Conservation (phyloP, 2,888 invertebrate species). For the Coenonympha glycerion region DNA sequence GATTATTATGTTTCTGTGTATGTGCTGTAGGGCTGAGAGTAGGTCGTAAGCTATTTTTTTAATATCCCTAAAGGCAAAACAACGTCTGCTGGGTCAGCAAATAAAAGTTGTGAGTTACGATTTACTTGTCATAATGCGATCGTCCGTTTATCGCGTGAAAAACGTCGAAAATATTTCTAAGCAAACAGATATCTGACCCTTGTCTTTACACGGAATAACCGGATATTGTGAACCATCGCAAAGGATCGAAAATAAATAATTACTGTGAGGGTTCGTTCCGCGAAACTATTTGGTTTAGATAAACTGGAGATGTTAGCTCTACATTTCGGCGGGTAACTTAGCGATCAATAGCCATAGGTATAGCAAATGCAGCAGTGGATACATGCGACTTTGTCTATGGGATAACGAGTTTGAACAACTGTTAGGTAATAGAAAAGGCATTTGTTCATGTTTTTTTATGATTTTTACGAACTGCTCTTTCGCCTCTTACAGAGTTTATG, state of each 20-base stretch:
- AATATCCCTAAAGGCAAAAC: too few species aligned
- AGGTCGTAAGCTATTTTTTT: too few species aligned
- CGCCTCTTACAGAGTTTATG: too few species aligned
- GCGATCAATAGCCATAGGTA: slow-evolving; percentile 37
- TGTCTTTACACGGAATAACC: slow-evolving; percentile 14
- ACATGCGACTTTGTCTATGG: neutral
- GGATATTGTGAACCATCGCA: slow-evolving; percentile 35
- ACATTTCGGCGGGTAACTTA: slow-evolving; percentile 63
- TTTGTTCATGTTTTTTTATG: too few species aligned
- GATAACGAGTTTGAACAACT: neutral
- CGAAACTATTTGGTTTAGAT: slow-evolving; percentile 68
- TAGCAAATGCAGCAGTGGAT: neutral
- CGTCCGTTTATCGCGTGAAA: neutral
- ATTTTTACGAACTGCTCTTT: too few species aligned
- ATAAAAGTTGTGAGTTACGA: neutral
- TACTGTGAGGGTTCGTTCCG: slow-evolving; percentile 53
- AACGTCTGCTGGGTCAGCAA: too few species aligned
- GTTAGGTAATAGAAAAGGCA: too few species aligned
- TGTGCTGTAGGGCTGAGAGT: too few species aligned
- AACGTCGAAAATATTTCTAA: slow-evolving; percentile 1
- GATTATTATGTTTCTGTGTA: too few species aligned
- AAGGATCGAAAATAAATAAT: slow-evolving; percentile 59
- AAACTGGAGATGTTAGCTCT: slow-evolving; percentile 65
- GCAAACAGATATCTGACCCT: slow-evolving; percentile 7
- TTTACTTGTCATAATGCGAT: neutral